Evolutionary conservation across 2,797 vertebrate genomes (phyloP).

Genomic region (Scolopax bukidnonensis): DNA sequence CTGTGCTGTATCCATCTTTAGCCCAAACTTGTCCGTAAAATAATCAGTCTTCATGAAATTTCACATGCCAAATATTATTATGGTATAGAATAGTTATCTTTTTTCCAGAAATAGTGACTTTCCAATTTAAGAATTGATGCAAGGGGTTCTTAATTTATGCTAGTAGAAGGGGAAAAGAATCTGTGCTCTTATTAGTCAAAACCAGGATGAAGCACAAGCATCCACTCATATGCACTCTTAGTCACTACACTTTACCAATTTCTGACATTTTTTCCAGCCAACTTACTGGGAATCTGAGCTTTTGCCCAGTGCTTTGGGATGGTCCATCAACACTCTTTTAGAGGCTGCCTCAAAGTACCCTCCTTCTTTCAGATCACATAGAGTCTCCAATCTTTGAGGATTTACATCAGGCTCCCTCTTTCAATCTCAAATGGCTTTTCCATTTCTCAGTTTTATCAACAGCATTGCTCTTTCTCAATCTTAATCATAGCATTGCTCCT

Average conservation of each 20-base stretch:
- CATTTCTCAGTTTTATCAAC: not conserved
- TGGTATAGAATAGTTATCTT: not conserved
- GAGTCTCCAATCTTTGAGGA: not conserved
- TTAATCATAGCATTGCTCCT: not conserved
- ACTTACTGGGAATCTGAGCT: not conserved
- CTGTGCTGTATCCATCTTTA: not conserved
- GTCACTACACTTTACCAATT: not conserved
- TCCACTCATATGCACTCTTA: fast-evolving
- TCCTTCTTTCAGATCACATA: not conserved
- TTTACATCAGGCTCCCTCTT: not conserved
- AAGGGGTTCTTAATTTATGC: not conserved
- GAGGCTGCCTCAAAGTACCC: not conserved
- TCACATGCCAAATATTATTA: not conserved
- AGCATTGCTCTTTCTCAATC: not conserved
- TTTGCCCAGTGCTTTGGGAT: too few relatives aligned
- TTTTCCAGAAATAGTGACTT: not conserved
- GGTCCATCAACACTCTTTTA: not conserved
- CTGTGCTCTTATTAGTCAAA: not conserved
- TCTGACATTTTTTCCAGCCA: not conserved
- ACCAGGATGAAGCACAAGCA: not conserved
- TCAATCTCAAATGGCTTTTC: not conserved
- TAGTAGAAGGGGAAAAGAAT: not conserved
- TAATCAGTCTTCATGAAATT: not conserved
- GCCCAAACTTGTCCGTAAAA: not conserved
- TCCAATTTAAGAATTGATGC: not conserved